Conservation (phyloP, 2,888 invertebrate species). For the Dryobotodes eremita region DNA sequence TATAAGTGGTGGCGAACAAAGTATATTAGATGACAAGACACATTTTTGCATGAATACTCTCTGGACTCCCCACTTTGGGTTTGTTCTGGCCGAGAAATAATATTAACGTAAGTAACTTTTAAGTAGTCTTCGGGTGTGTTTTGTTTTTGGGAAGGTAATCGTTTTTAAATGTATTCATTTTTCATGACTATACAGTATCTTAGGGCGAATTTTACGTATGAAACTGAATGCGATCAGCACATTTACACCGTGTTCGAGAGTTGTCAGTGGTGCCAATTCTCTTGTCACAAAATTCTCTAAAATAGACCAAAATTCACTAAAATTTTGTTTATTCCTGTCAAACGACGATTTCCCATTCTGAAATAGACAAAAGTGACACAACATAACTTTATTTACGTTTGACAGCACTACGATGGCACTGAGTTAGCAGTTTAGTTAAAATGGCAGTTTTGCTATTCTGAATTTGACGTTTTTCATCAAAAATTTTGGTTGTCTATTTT, state of each 20-base stretch:
- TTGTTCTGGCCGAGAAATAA: slow-evolving; percentile 61
- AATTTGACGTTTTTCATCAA: too few species aligned
- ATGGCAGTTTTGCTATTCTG: too few species aligned
- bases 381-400: too few species aligned
- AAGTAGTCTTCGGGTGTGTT: slow-evolving; percentile 6
- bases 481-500: too few species aligned
- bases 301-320: too few species aligned
- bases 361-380: too few species aligned
- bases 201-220: neutral
- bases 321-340: too few species aligned
- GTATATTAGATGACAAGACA: slow-evolving; percentile 77
- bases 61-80: slow-evolving; percentile 46
- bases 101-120: slow-evolving; percentile 31
- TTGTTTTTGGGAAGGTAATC: neutral
- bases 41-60: slow-evolving; percentile 75
- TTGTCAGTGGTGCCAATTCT: neutral
- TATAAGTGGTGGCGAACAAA: slow-evolving; percentile 65
- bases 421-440: too few species aligned
- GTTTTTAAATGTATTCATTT: slow-evolving; percentile 2
- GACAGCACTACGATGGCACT: too few species aligned
- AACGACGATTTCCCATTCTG: too few species aligned
- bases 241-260: neutral
- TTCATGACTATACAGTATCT: neutral
- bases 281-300: too few species aligned
- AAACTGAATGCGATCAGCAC: neutral